Evolutionary conservation across 2,797 vertebrate genomes (phyloP), one percentile per base, ranked within the genome.

Genomic region (Basileuterus tristriatus): DNA sequence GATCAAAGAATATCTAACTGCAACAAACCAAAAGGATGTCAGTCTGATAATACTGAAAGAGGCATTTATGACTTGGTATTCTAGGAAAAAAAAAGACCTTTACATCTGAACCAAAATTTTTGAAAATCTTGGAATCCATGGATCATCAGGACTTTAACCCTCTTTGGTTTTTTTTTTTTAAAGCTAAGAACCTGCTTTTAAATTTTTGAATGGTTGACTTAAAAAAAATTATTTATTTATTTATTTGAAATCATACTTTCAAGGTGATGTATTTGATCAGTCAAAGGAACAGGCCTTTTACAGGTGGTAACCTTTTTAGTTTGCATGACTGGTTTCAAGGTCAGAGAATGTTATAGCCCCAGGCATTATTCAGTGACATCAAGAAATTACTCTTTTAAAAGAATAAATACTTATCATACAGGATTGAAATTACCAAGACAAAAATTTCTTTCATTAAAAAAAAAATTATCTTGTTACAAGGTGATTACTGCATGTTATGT

Each of bases 1-100:
- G 92, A 97, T 97, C 95, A 97, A 97, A 97, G 95, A 83, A 90
- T 65, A 12, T 63, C 44, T 94, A 96, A 94, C 76, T 92, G 60
- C 53, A 94, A 71, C 3, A 37, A 96, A 82, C 55, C 49, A 88
- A 95, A 95, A 93, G 15, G 60, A 7, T 5, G 52, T 37, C 53
- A 94, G 53, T 34, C 60, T 84, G 64, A 50, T 91, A 86, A 79
- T n/a, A 82, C 5, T 65, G n/a, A 43, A 22, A 39, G 24, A 93
- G 44, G 64, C 32, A 81, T 79, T 95, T 74, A 46, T 59, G 77
- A 46, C n/a, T 76, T 78, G 14, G 13, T 62, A 21, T 87, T 96
- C 37, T 26, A 83, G 23, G 44, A 44, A 56, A 94, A 56, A 93
- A 90, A 68, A 47, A 47, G 39, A 68, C 77, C 29, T 79, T 91